Base-by-base conservation (phyloP, 2,888 invertebrate species). In the Rhogogaster chlorosoma region DNA sequence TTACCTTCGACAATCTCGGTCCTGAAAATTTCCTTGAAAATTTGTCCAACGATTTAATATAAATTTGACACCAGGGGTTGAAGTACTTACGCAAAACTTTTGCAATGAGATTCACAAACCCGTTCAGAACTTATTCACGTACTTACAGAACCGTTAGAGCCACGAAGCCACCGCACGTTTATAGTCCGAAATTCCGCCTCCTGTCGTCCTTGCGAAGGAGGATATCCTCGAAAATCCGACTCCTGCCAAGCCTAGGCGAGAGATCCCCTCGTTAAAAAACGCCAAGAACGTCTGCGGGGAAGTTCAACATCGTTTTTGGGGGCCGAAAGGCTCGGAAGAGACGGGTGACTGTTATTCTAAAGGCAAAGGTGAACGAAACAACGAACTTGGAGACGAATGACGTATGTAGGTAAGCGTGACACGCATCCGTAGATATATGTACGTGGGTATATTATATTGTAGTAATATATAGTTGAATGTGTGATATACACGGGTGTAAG, bases 331-430 rank as follows among this genome's bases (percentile, higher is more conserved):
- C 32, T 38, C 22, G 42, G 15, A 67, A 80, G 38, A 38, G 61
- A 80, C 22, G 61, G 38, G 80, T 26, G 67, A 67, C 32, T 67
- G 67, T 67, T 32, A 32, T 67, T 67, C 22, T 73, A 3, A 42
- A 38, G 15, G 61, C 22, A 61, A 29, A 77, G 77, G 73, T 42
- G 42, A 26, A 42, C 49, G 18, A 45, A 15, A 29, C 7, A 32
- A 77, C 77, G 77, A 22, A 45, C n/a, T 26, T 53, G 49, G 7
- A 49, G 77, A n/a, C 10, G 67, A 73, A 12, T 73, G 71, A 73
- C 71, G 70, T 70, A 70, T 70, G 32, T 70, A 36, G 70, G 70
- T 70, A 70, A 70, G 70, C 70, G 70, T 70, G 70, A 36, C 70
- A 70, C 32, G 36, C 32, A 70, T 70, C 70, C 61, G 26, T 61